Conservation (phyloP, 2,797 vertebrate species). For the Eospalax fontanierii region DNA sequence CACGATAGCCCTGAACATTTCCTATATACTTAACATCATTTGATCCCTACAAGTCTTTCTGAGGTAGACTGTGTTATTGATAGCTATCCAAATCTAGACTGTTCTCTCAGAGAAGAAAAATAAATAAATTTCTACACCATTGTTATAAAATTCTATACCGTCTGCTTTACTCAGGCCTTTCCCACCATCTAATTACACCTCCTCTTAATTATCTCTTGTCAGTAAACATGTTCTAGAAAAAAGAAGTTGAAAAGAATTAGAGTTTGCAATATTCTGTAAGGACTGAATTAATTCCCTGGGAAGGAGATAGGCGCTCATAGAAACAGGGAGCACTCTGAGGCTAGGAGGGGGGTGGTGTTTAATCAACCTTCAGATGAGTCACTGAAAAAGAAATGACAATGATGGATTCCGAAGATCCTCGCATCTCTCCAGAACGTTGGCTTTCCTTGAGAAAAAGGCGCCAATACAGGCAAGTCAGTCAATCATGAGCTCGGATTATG, state of each 20-base stretch:
- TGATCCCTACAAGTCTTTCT: neutral
- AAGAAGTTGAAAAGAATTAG: conserved; percentile 26
- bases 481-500: conserved; percentile 60
- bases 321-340: neutral
- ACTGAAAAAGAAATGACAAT: neutral
- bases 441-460: neutral
- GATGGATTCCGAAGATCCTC: neutral
- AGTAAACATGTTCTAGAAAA: conserved; percentile 10
- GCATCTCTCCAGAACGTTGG: neutral
- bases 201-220: neutral
- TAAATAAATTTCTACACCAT: neutral
- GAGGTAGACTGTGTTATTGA: neutral
- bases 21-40: neutral
- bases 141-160: too few relatives aligned
- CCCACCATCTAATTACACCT: neutral
- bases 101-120: neutral
- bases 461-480: neutral
- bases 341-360: neutral
- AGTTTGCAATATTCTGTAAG: neutral
- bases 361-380: neutral
- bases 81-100: neutral
- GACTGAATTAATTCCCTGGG: conserved; percentile 31
- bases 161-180: neutral
- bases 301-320: neutral
- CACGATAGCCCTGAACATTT: neutral